A percentile compares a stretch with the other conserved stretches of the same genome.
Evolutionary conservation across 2,113 vertebrate species (phyloP).

Genomic region (Sinosuthora webbiana): DNA sequence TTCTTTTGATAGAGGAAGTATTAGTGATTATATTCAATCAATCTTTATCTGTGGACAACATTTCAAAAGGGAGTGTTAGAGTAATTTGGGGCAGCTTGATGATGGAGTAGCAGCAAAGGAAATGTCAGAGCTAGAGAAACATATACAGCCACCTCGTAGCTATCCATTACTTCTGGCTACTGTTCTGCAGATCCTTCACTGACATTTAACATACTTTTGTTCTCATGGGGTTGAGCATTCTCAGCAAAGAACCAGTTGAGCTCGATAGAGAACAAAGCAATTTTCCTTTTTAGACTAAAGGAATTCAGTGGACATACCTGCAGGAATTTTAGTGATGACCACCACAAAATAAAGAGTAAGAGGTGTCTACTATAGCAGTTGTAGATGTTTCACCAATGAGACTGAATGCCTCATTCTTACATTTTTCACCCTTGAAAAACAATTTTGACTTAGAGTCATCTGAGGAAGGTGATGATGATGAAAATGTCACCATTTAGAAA

Average conservation of each 20-base stretch:
- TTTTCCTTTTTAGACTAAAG: neutral
- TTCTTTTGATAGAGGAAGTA: neutral
- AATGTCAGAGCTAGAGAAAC: neutral
- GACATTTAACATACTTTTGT: neutral
- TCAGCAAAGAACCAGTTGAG: neutral
- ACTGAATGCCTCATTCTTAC: neutral
- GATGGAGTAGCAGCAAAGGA: neutral
- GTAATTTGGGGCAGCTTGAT: neutral
- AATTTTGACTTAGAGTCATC: neutral
- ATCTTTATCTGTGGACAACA: neutral
- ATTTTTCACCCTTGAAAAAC: neutral
- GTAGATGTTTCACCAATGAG: neutral
- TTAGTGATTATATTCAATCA: neutral
- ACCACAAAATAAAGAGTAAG: neutral
- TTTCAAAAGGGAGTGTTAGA: neutral
- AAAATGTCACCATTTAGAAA: neutral
- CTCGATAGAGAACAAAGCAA: neutral
- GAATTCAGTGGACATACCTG: neutral
- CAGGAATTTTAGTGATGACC: neutral
- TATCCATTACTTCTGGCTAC: neutral
- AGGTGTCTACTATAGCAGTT: neutral
- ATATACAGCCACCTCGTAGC: neutral
- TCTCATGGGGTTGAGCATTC: neutral
- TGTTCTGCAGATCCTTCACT: neutral
- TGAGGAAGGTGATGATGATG: neutral